These are phyloP conservation scores for Stegodyphus mimosarum DNA, from an alignment of 1,140 invertebrate species.

Conservation along the genomic window DNA sequence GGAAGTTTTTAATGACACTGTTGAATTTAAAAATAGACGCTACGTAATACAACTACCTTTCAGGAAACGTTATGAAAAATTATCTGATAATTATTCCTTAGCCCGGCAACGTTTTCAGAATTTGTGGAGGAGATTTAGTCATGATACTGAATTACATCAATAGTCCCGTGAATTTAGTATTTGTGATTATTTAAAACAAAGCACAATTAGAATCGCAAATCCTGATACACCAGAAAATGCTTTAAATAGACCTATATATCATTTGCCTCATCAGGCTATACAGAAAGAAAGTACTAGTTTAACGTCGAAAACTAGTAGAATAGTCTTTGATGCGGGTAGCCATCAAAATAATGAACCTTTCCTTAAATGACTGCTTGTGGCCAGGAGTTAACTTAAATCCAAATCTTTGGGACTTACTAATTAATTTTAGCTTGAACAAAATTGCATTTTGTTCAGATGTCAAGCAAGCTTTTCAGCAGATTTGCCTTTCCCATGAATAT, in stretches of 20 bases:
- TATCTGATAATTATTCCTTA: neutral
- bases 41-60: conserved; percentile 8
- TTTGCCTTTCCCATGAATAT: conserved; percentile 11
- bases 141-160: neutral
- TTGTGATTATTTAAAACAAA: neutral
- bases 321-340: conserved; percentile 36
- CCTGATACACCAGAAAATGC: neutral
- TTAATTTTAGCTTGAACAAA: conserved; percentile 40
- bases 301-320: conserved; percentile 17
- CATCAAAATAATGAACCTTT: conserved; percentile 7
- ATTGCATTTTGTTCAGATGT: conserved; percentile 37
- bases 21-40: neutral
- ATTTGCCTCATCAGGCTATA: too few species aligned
- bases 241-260: neutral
- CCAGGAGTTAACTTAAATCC: conserved; percentile 29
- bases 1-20: neutral
- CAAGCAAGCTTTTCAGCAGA: conserved; percentile 55
- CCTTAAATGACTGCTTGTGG: conserved; percentile 57
- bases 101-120: conserved; percentile 8
- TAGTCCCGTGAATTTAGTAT: conserved; percentile 2
- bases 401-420: conserved; percentile 22
- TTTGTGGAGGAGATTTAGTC: too few species aligned
- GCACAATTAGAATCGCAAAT: neutral
- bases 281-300: neutral
- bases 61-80: neutral